These are phyloP conservation scores for Xestia rhomboidea DNA, from an alignment of 2,888 invertebrate genomes.

Conservation along the genomic window DNA sequence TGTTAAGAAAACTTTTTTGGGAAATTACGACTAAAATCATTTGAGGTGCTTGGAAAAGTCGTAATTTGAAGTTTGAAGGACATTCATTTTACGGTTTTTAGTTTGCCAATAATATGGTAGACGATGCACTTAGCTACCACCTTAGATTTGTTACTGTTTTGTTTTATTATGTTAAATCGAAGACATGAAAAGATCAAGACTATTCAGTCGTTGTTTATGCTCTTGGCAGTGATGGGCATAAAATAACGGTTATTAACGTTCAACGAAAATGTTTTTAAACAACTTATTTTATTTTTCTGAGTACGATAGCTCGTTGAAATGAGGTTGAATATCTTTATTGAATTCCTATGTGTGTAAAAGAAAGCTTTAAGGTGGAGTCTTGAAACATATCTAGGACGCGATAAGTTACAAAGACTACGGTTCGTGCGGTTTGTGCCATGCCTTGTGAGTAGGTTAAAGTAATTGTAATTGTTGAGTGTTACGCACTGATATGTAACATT, in stretches of 20 bases:
- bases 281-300: constrained; percentile 12
- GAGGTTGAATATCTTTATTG: constrained; percentile 43
- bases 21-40: constrained; percentile 29
- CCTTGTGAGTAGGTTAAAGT: constrained; percentile 71
- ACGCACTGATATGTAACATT: constrained; percentile 69
- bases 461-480: constrained; percentile 62
- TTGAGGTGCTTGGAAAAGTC: constrained; percentile 48
- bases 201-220: constrained; percentile 28
- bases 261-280: constrained; percentile 10
- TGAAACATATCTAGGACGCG: constrained; percentile 80
- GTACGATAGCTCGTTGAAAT: constrained; percentile 21
- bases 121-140: constrained; percentile 23
- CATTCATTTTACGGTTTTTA: constrained; percentile 23
- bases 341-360: constrained; percentile 72
- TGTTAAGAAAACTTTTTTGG: constrained; percentile 25
- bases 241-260: constrained; percentile 44
- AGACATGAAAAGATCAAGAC: constrained; percentile 16
- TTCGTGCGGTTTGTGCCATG: constrained; percentile 76
- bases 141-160: constrained; percentile 12
- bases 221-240: constrained; percentile 33
- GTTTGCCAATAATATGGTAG: constrained; percentile 12
- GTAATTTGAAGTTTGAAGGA: constrained; percentile 24
- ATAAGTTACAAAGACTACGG: constrained; percentile 65
- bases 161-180: not conserved
- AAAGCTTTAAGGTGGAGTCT: constrained; percentile 81